phyloP scores from a whole-genome alignment of 2,797 vertebrate species.

The Cyprinodon diabolis region DNA sequence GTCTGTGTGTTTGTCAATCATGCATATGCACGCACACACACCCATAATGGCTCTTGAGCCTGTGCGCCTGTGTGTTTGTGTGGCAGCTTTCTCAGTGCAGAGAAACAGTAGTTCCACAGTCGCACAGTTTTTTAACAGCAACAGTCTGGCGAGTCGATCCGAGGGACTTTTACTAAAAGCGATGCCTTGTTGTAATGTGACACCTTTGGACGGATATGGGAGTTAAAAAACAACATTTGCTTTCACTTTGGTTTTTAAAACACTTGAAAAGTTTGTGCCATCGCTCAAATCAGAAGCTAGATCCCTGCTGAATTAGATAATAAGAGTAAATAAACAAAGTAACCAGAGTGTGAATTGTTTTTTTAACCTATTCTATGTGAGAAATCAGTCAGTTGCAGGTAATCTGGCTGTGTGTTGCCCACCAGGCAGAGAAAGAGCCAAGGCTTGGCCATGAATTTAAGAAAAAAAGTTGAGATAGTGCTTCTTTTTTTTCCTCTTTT shows the following conservation, averaged over 20 bases:
- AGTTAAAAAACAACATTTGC: conserved; percentile 3
- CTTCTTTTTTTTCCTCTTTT: conserved; percentile 7
- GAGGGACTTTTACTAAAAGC: conserved; percentile 31
- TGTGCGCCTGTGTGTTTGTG: conserved; percentile 22
- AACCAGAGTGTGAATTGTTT: neutral
- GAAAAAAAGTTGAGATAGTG: conserved; percentile 5
- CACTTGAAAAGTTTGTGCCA: neutral
- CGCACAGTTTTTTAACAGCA: conserved; percentile 24
- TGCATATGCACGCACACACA: conserved; percentile 68
- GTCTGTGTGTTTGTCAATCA: conserved; percentile 53
- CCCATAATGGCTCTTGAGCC: conserved; percentile 34
- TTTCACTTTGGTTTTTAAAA: neutral
- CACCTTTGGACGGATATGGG: conserved; percentile 11
- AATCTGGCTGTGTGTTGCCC: neutral
- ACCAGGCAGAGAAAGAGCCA: neutral
- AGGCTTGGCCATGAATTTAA: conserved; percentile 34
- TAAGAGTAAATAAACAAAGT: conserved; percentile 1
- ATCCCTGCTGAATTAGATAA: neutral
- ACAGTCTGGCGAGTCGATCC: conserved; percentile 39
- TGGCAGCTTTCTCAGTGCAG: conserved; percentile 30
- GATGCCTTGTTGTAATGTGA: conserved; percentile 33
- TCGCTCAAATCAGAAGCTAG: neutral
- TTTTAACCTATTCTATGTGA: neutral
- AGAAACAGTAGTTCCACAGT: conserved; percentile 37
- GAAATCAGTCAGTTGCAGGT: conserved; percentile 8